Percentiles rank a stretch among this genome's conserved stretches.
phyloP scores from a whole-genome alignment of 2,797 vertebrate species.

The Tinamus major region DNA sequence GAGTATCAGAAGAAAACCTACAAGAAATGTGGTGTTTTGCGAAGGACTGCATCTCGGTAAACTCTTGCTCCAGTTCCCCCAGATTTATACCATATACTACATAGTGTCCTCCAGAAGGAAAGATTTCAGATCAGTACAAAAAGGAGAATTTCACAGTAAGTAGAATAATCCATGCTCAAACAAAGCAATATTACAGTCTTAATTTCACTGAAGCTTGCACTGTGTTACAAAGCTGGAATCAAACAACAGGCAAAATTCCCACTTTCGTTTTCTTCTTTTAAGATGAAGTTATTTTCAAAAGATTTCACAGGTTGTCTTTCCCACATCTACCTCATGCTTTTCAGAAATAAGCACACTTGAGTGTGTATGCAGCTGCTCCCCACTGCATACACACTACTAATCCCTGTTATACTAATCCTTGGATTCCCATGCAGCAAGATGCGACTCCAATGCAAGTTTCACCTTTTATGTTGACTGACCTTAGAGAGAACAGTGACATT shows the following conservation, averaged over 20 bases:
- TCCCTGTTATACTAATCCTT: not conserved
- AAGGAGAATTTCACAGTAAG: accelerated
- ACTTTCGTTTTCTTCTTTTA: not conserved
- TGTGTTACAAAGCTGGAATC: not conserved
- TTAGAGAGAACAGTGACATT: not conserved
- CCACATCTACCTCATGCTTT: not conserved
- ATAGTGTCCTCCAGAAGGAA: not conserved
- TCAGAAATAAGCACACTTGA: not conserved
- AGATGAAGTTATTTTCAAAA: not conserved
- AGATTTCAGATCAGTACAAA: not conserved
- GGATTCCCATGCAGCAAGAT: not conserved
- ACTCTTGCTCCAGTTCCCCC: not conserved
- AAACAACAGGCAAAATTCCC: not conserved
- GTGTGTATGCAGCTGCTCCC: not conserved
- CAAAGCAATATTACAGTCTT: not conserved
- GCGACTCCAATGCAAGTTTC: not conserved
- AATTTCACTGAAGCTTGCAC: not conserved
- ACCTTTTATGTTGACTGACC: not conserved
- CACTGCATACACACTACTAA: not conserved
- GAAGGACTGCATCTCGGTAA: not conserved
- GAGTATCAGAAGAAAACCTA: not conserved
- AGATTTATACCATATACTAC: not conserved
- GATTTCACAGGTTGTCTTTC: not conserved
- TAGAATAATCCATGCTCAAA: not conserved
- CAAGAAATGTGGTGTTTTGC: not conserved